Conservation (phyloP, 1,140 invertebrate species). For the Drosophila lacertosa region DNA sequence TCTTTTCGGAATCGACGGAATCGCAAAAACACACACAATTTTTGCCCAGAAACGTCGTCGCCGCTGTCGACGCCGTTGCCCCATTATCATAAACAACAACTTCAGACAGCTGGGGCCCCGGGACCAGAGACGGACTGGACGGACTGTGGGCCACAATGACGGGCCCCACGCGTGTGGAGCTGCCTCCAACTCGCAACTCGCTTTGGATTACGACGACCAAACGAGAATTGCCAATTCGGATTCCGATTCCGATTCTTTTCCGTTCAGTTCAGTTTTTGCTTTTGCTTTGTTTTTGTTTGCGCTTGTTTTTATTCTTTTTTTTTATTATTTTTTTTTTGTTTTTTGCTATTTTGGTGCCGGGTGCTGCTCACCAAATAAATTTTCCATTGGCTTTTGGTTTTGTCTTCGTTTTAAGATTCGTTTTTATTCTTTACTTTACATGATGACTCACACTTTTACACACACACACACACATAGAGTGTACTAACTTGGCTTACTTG, state of each 20-base stretch:
- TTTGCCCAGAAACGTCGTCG: slow-evolving; percentile 50
- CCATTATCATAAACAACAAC: slow-evolving; percentile 79
- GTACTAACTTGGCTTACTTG: slow-evolving; percentile 7
- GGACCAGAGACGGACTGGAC: background rate
- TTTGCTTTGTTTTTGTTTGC: slow-evolving; percentile 4
- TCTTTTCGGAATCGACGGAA: too few relatives aligned
- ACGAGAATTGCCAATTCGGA: slow-evolving; percentile 68
- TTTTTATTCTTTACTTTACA: slow-evolving; percentile 35
- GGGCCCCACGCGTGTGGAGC: slow-evolving; percentile 45
- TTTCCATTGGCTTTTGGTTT: slow-evolving; percentile 56
- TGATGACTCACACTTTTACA: slow-evolving; percentile 29
- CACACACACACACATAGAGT: background rate
- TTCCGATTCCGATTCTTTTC: slow-evolving; percentile 27
- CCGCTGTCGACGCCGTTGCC: slow-evolving; percentile 36
- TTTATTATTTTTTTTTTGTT: background rate
- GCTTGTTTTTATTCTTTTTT: slow-evolving; percentile 7
- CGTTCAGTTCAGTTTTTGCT: slow-evolving; percentile 20
- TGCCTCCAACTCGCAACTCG: slow-evolving; percentile 16
- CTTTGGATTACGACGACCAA: slow-evolving; percentile 59
- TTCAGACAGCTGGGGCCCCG: slow-evolving; percentile 70
- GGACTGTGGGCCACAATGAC: too few relatives aligned
- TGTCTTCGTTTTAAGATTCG: background rate
- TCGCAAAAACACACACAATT: too few relatives aligned
- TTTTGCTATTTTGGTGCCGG: slow-evolving; percentile 18
- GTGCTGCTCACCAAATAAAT: slow-evolving; percentile 49